Base-by-base conservation (phyloP, 2,113 vertebrate species). In the Carlito syrichta region DNA sequence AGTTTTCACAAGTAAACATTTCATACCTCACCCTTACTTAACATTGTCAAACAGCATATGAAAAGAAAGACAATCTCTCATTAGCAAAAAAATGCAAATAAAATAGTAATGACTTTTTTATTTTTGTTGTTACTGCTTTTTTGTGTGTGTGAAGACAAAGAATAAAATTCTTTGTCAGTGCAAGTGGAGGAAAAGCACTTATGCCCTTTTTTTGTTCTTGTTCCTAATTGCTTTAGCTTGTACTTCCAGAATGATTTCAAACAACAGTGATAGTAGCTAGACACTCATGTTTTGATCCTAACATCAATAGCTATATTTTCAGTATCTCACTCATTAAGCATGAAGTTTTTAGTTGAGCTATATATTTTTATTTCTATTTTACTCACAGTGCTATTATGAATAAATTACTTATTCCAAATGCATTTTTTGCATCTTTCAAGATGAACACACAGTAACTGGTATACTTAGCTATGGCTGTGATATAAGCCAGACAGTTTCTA, bases 311-410 rank as follows among this genome's bases (percentile, higher is more conserved):
- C 16, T 94, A 3, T 14, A 50, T 68, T 84, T 62, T 71, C 68
- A 88, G 69, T 8, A 45, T 38, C 89, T 85, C 40, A 12, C 63
- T 86, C 78, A 94, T 76, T 43, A 94, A 25, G 20, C 43, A 60
- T 25, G 30, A 92, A 73, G 16, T 82, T 62, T 66, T 77, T 20
- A 54, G 52, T n/a, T 40, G 48, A 88, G 43, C 25, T 91, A 78
- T 35, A 27, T 56, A 68, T 94, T 76, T 96, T 97, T 89, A 88
- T 77, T 92, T 92, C 32, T 69, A 86, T 68, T 52, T 96, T 45
- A 88, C n/a, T 71, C 43, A 63, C 35, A 11, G 9, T 81, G 86
- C 45, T 27, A 52, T 63, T 85, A 79, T 79, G 58, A 93, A 78
- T 10, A 81, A 82, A 76, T 84, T 50, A 76, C 73, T 74, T 73